Evolutionary conservation across 2,888 invertebrate species (phyloP), one percentile per base, ranked within the genome.

Genomic region (Trichacis sp.): DNA sequence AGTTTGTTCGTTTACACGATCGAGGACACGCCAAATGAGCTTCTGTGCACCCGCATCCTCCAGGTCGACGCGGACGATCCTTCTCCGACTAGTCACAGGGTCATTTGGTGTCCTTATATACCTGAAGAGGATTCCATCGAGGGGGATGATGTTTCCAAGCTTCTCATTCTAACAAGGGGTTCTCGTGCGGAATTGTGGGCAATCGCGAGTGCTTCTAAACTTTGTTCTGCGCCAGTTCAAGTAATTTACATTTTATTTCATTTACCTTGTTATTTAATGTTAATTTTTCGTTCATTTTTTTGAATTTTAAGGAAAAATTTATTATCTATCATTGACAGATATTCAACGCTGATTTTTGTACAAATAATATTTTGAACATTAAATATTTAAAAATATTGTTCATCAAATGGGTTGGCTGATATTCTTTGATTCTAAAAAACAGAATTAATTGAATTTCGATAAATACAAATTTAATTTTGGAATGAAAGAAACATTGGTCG

Each of bases 101-200:
- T 97, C 42, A 93, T 96, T 75, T 97, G 97, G 97, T 97, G 97
- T 80, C 96, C 96, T 0, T 97, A 92, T 86, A 91, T 96, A 63
- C 94, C 95, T 0, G 89, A 88, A 58, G 89, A 90, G 33, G 85
- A 85, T 59, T 82, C 85, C 45, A 65, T 81, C 2, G 82, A 86
- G 62, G 84, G 87, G 1, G 91, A 91, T 42, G 92, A 92, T 74
- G 90, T 91, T 15, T 91, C 92, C 18, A 91, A 92, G 76, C 87
- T 95, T 73, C 87, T 97, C 76, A 93, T 94, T 58, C 89, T 95
- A 75, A 91, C 95, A 1, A 91, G 95, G 78, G 92, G 90, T 40
- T 89, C 89, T 68, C 90, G 89, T 82, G 91, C 88, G 87, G 84
- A 84, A 59, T 70, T 77, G 69, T 85, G 74, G 81, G 82, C 80